phyloP scores from a whole-genome alignment of 1,140 invertebrate genomes.

The Sycophaga agraensis region DNA sequence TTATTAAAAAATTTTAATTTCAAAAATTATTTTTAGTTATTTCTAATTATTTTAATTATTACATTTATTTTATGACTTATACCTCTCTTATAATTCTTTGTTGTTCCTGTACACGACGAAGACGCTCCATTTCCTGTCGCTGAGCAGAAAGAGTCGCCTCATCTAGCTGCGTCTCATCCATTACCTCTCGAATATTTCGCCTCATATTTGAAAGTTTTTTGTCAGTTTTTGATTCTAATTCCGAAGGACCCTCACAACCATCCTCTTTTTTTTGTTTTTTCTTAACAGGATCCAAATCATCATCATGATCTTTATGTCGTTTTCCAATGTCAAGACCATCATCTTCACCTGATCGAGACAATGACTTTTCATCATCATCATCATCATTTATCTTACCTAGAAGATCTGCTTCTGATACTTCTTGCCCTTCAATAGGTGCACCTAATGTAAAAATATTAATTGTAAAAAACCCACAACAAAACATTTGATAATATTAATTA shows the following conservation, averaged over 20 bases:
- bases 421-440: constrained; percentile 53
- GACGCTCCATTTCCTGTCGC: constrained; percentile 85
- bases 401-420: constrained; percentile 52
- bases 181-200: constrained; percentile 86
- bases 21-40: not conserved
- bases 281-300: constrained; percentile 41
- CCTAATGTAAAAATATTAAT: constrained; percentile 35
- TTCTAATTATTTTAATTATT: not conserved
- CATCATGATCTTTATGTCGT: constrained; percentile 44
- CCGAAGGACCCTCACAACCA: constrained; percentile 38
- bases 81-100: constrained; percentile 78
- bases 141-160: constrained; percentile 90
- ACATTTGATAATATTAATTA: no score
- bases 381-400: constrained; percentile 52
- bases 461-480: no score
- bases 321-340: constrained; percentile 40
- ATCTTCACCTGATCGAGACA: constrained; percentile 44
- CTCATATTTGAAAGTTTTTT: constrained; percentile 71
- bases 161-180: constrained; percentile 89
- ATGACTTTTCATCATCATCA: constrained; percentile 46
- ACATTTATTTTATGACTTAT: constrained; percentile 49
- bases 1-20: not conserved
- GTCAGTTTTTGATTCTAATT: constrained; percentile 58
- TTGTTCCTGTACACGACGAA: constrained; percentile 80
- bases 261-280: constrained; percentile 52